phyloP scores from a whole-genome alignment of 2,113 vertebrate genomes.

The Pyrgilauda ruficollis region DNA sequence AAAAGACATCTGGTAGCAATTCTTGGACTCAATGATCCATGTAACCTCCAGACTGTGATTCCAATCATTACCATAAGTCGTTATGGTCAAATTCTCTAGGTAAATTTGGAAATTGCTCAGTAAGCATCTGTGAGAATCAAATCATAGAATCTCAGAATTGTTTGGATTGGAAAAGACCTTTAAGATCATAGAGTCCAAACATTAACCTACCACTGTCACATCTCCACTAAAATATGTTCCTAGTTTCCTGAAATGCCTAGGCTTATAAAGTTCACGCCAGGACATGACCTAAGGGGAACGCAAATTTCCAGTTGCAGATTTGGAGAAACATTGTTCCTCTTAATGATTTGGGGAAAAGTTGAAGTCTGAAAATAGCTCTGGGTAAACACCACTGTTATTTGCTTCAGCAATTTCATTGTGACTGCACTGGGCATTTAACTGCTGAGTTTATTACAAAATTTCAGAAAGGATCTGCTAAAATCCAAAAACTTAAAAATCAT shows the following conservation, averaged over 20 bases:
- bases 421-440: background rate
- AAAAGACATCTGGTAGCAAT: background rate
- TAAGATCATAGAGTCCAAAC: background rate
- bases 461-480: background rate
- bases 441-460: background rate
- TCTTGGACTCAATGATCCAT: background rate
- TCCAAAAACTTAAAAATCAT: fast-evolving
- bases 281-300: background rate
- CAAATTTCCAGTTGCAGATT: background rate
- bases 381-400: background rate
- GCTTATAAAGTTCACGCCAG: background rate
- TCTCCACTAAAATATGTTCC: too few species aligned
- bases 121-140: background rate
- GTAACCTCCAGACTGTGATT: background rate
- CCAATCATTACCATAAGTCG: background rate
- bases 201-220: background rate
- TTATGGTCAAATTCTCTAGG: background rate
- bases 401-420: background rate
- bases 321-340: background rate
- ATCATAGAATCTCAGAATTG: background rate
- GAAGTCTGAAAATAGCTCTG: background rate
- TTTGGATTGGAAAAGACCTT: background rate
- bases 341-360: background rate
- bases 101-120: background rate
- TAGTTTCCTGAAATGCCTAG: background rate